Evolutionary conservation across 2,888 invertebrate species (phyloP).

Genomic region (Balanococcus diminutus): DNA sequence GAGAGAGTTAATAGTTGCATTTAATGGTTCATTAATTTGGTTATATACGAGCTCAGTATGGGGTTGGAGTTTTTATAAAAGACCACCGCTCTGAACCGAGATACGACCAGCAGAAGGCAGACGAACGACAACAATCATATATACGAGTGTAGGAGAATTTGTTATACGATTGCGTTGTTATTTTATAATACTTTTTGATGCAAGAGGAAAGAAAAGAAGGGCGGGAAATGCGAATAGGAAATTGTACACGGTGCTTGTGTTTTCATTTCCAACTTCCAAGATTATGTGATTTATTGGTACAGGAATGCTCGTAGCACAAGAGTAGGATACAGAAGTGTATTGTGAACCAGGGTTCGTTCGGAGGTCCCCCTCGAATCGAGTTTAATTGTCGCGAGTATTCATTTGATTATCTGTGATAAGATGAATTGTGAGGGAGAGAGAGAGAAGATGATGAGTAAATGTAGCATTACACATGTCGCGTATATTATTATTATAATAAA

Average conservation of each 20-base stretch:
- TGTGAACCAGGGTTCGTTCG: background rate
- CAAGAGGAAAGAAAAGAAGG: background rate
- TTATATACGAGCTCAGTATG: slow-evolving; percentile 14
- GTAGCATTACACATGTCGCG: no score
- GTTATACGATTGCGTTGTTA: background rate
- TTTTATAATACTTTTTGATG: background rate
- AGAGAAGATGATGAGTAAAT: background rate
- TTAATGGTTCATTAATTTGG: slow-evolving; percentile 19
- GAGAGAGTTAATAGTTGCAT: slow-evolving; percentile 20
- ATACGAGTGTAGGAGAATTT: background rate
- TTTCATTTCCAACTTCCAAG: no score
- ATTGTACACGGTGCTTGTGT: background rate
- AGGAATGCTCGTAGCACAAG: background rate
- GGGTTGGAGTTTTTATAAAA: background rate
- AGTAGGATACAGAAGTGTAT: no score
- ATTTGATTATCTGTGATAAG: background rate
- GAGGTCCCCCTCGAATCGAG: background rate
- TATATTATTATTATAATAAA: no score
- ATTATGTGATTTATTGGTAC: background rate
- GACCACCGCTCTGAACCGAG: background rate
- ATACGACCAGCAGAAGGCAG: background rate
- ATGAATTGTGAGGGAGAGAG: no score
- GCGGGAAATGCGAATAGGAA: slow-evolving; percentile 18
- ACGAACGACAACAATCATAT: background rate
- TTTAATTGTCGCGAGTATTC: slow-evolving; percentile 8